phyloP scores from a whole-genome alignment of 1,140 invertebrate genomes.

The Saccostrea echinata region DNA sequence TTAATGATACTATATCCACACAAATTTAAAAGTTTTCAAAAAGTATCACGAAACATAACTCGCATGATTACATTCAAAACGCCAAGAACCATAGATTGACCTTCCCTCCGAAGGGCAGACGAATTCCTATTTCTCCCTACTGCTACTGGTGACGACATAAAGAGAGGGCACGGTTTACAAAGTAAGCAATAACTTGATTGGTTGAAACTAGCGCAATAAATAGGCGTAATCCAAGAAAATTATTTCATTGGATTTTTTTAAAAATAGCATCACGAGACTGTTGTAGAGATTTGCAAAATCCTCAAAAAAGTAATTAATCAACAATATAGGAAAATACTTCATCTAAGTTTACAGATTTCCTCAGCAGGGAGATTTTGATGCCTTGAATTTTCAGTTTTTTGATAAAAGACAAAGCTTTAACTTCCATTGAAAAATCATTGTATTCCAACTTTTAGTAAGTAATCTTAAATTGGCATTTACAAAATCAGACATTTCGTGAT shows the following conservation, averaged over 20 bases:
- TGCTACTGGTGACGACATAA: conserved; percentile 29
- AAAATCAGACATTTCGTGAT: no score
- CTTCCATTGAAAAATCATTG: no score
- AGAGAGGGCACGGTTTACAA: conserved; percentile 32
- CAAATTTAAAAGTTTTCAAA: conserved; percentile 10
- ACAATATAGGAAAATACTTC: no score
- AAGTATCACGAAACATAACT: conserved; percentile 36
- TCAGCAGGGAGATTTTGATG: no score
- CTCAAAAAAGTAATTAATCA: no score
- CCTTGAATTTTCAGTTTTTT: no score
- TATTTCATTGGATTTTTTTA: conserved; percentile 34
- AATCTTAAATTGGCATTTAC: no score
- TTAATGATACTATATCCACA: conserved; percentile 18
- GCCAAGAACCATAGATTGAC: conserved; percentile 33
- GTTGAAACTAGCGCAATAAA: conserved; percentile 32
- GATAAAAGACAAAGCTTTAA: no score
- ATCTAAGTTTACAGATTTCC: no score
- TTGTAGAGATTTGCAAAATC: no score
- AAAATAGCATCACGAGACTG: not conserved
- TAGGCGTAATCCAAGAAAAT: conserved; percentile 19
- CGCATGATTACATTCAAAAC: conserved; percentile 30
- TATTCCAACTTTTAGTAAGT: no score
- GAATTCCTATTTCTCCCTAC: conserved; percentile 24
- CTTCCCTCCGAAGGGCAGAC: conserved; percentile 12
- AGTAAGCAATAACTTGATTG: conserved; percentile 31